These are phyloP conservation scores for Leptarthrus brevirostris DNA, from an alignment of 2,888 invertebrate species.

Conservation along the genomic window DNA sequence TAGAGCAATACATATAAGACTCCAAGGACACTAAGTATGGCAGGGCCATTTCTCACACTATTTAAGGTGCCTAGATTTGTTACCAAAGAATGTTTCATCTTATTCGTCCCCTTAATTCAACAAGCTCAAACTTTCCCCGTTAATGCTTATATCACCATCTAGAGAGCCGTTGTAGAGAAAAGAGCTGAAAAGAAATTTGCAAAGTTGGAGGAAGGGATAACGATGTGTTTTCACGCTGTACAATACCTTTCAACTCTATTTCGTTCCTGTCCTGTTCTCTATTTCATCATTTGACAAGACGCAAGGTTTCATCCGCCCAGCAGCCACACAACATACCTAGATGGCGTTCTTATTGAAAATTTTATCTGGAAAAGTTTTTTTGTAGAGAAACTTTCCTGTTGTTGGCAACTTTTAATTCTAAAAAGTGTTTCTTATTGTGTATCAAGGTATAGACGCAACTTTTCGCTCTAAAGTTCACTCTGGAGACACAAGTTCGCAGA, in stretches of 20 bases:
- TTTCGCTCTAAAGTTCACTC: constrained; percentile 36
- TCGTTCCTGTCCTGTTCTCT: not conserved
- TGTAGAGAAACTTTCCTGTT: constrained; percentile 31
- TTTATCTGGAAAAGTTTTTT: constrained; percentile 29
- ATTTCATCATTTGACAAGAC: constrained; percentile 22
- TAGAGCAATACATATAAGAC: too few species aligned
- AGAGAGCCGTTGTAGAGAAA: not conserved
- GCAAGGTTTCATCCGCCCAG: not conserved
- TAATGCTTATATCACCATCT: constrained; percentile 18
- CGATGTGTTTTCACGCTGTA: constrained; percentile 11
- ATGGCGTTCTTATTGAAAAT: constrained; percentile 30
- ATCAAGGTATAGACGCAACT: constrained; percentile 28
- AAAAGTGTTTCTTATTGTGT: constrained; percentile 47
- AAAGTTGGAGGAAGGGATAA: constrained; percentile 1
- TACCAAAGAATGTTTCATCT: not conserved
- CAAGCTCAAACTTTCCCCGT: constrained; percentile 3
- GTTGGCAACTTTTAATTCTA: constrained; percentile 37
- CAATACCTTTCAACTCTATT: not conserved
- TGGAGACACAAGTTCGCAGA: constrained; percentile 25
- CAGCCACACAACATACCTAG: not conserved
- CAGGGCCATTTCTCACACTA: too few species aligned
- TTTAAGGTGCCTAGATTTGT: not conserved
- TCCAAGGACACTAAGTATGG: too few species aligned
- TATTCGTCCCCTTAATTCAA: not conserved
- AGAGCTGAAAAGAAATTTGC: constrained; percentile 5